phyloP scores from a whole-genome alignment of 2,888 invertebrate species.

The Papilio protenor region DNA sequence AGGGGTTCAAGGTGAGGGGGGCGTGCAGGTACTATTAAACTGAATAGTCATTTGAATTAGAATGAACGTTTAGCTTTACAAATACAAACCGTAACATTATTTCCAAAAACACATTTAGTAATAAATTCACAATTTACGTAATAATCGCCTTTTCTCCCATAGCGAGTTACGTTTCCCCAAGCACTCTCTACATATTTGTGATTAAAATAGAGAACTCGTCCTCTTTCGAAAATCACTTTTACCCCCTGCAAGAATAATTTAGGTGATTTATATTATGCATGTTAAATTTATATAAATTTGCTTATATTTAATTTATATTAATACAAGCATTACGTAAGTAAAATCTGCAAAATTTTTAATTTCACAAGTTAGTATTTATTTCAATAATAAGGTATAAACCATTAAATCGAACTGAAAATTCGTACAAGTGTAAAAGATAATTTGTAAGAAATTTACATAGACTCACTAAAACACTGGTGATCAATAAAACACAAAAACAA shows the following conservation, averaged over 20 bases:
- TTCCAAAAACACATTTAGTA: constrained; percentile 46
- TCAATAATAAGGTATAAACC: too few species aligned
- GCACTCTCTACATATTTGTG: constrained; percentile 48
- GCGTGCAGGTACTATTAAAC: too few species aligned
- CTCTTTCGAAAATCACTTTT: constrained; percentile 46
- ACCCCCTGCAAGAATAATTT: constrained; percentile 10
- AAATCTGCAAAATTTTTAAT: background rate
- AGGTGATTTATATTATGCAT: background rate
- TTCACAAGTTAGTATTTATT: too few species aligned
- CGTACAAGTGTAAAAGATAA: background rate
- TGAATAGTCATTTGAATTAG: background rate
- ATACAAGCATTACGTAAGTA: background rate
- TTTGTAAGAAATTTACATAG: background rate
- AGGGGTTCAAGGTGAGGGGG: too few species aligned
- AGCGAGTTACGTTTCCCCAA: constrained; percentile 46
- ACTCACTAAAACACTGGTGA: constrained; percentile 11
- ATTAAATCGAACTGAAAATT: too few species aligned
- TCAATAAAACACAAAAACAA: constrained; percentile 29
- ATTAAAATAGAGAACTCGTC: constrained; percentile 48
- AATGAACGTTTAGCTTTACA: background rate
- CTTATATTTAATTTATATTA: too few species aligned
- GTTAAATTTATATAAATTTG: too few species aligned
- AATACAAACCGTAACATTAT: constrained; percentile 57
- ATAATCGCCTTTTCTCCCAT: constrained; percentile 53
- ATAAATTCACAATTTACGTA: constrained; percentile 50